Percentiles rank a stretch among this genome's conserved stretches.
Evolutionary conservation across 2,113 vertebrate genomes (phyloP).

Genomic region (Passer domesticus): DNA sequence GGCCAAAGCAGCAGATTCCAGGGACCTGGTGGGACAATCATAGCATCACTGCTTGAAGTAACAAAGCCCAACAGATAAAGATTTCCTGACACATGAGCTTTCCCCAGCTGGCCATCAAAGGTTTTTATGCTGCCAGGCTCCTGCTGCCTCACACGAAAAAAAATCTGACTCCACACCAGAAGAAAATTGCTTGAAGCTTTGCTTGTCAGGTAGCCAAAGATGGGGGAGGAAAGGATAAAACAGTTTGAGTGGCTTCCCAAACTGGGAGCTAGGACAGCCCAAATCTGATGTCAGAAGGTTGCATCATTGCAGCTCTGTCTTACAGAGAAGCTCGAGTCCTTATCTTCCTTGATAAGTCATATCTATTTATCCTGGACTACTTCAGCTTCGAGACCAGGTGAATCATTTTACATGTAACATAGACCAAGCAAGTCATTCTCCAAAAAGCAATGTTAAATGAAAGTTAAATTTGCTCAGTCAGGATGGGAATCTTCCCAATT

Average conservation of each 20-base stretch:
- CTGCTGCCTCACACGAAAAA: background rate
- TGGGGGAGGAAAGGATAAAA: background rate
- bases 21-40: background rate
- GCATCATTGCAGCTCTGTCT: background rate
- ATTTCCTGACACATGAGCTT: background rate
- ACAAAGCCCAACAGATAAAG: background rate
- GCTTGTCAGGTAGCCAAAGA: background rate
- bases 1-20: background rate
- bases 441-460: background rate
- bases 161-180: background rate
- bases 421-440: background rate
- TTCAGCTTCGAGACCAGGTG: background rate
- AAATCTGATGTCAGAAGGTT: background rate
- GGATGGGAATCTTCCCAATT: background rate
- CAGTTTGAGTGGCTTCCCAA: background rate
- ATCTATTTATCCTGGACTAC: background rate
- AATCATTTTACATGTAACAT: background rate
- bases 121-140: background rate
- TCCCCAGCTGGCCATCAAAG: background rate
- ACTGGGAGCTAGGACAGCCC: background rate
- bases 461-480: background rate
- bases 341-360: background rate
- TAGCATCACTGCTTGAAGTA: background rate
- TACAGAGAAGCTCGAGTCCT: background rate
- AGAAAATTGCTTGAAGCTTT: constrained; percentile 3